These are phyloP conservation scores for Xyliphius kryptos DNA, from an alignment of 2,113 vertebrate genomes.

Conservation along the genomic window DNA sequence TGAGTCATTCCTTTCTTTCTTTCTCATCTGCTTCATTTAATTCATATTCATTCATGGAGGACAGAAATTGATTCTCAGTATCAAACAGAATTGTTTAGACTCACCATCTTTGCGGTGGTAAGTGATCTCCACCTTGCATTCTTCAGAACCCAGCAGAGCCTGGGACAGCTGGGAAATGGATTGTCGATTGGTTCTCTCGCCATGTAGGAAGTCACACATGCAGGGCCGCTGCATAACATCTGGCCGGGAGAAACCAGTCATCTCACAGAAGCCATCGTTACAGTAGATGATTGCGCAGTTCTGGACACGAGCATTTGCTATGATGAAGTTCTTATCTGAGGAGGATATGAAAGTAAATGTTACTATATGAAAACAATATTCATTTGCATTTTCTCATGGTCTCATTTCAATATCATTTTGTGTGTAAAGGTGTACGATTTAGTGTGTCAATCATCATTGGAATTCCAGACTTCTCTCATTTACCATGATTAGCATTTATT, in stretches of 20 bases:
- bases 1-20: neutral
- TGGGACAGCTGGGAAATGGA: constrained; percentile 86
- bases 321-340: constrained; percentile 97
- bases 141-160: constrained; percentile 88
- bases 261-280: constrained; percentile 98
- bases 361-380: constrained; percentile 4
- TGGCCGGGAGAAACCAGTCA: constrained; percentile 95
- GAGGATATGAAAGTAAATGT: constrained; percentile 7
- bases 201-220: constrained; percentile 96
- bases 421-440: too few relatives aligned
- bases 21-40: neutral
- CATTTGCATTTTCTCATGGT: neutral
- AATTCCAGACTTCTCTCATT: too few relatives aligned
- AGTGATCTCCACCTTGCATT: constrained; percentile 93
- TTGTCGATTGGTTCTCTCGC: constrained; percentile 83
- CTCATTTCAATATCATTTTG: too few relatives aligned
- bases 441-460: too few relatives aligned
- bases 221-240: constrained; percentile 98
- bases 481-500: too few relatives aligned
- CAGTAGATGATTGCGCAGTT: constrained; percentile 99
- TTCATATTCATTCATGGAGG: neutral
- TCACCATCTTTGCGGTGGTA: constrained; percentile 98
- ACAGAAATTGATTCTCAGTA: neutral
- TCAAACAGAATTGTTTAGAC: constrained; percentile 34
- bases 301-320: constrained; percentile 96